Percentiles rank a stretch among this genome's conserved stretches.
phyloP scores from a whole-genome alignment of 1,140 invertebrate genomes.

The Drosophila tsacasi region DNA sequence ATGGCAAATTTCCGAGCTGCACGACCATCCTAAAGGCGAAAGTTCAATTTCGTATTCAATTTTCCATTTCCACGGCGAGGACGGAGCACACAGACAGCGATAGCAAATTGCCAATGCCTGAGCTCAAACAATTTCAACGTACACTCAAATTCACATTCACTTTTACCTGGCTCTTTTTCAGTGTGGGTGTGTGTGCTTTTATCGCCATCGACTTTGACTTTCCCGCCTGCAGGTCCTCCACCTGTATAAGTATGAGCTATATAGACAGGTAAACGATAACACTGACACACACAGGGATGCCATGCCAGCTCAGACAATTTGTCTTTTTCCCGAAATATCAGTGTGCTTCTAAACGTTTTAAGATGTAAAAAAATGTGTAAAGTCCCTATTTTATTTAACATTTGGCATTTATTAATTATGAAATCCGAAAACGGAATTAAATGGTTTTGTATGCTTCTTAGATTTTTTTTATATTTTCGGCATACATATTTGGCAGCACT shows the following conservation, averaged over 20 bases:
- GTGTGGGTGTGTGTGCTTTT: constrained; percentile 51
- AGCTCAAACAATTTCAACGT: constrained; percentile 69
- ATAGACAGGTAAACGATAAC: constrained; percentile 70
- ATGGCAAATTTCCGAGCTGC: constrained; percentile 77
- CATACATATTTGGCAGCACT: neutral
- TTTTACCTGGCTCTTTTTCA: neutral
- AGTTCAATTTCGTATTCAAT: constrained; percentile 83
- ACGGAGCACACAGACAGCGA: constrained; percentile 10
- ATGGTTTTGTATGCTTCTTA: too few relatives aligned
- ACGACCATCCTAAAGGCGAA: constrained; percentile 55
- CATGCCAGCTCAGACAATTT: neutral
- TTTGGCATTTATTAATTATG: too few relatives aligned
- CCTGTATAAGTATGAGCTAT: constrained; percentile 19
- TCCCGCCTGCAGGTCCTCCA: constrained; percentile 29
- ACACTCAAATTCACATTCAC: constrained; percentile 16
- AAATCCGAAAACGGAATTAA: neutral
- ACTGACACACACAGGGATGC: constrained; percentile 32
- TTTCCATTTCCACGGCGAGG: constrained; percentile 69
- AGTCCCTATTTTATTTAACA: too few relatives aligned
- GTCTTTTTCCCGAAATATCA: neutral
- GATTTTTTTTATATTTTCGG: neutral
- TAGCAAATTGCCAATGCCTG: constrained; percentile 36
- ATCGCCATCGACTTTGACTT: constrained; percentile 67
- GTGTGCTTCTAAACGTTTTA: neutral
- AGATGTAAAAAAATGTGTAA: neutral